Evolutionary conservation across 1,140 invertebrate species (phyloP), one percentile per base, ranked within the genome.

Genomic region (Antheraea pernyi): DNA sequence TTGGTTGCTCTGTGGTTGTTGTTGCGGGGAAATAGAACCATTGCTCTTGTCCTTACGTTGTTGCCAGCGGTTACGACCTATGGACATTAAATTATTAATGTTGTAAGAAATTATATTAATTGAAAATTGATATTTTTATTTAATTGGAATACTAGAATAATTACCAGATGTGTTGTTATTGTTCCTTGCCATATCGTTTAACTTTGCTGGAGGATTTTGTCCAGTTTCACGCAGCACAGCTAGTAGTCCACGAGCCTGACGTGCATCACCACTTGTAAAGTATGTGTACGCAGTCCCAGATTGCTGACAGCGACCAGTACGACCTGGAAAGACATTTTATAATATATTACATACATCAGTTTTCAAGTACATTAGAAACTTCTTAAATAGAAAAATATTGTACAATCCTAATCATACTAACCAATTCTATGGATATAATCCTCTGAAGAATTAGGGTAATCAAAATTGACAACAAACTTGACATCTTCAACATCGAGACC

Each of bases 361-460:
- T 30, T 30, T n/a, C n/a, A n/a, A n/a, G n/a, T n/a, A n/a, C n/a
- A n/a, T n/a, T n/a, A n/a, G n/a, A n/a, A n/a, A n/a, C n/a, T 53
- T 6, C 16, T 53, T 53, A 53, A 53, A 2, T 30, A 53, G 10
- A 16, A 53, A 53, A 13, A 53, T 13, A 6, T 13, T 16, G 1
- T 53, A 53, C 13, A 53, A 16, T 16, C 46, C 5, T 53, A 53
- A 8, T 68, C 69, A 37, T 19, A 73, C 95, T 94, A 89, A 80
- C 99, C 99, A 93, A 99, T 99, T 81, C 99, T 95, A 91, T 99
- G 99, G 74, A 99, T 98, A 92, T 99, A 99, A 93, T 99, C 99
- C 93, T 99, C 99, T 39, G 98, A 98, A 67, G 97, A 98, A 84
- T 98, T 98, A 0, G 99, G 99, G 93, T 99, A 99, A 93, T 99